These are phyloP conservation scores for Poecilus cupreus DNA, from an alignment of 2,888 invertebrate genomes.

Conservation along the genomic window DNA sequence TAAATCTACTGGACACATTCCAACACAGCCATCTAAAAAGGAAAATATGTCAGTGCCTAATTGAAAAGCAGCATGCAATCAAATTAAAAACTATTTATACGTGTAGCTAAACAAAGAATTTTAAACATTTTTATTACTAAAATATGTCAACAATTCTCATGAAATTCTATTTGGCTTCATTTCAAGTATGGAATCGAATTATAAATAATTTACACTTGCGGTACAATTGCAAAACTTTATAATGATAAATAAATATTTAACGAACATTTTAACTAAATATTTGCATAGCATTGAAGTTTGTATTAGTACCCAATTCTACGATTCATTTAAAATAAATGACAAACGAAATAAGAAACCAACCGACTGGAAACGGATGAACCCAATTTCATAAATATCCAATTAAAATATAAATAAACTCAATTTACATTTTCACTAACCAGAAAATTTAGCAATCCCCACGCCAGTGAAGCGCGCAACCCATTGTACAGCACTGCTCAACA, in stretches of 20 bases:
- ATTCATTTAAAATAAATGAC: background rate
- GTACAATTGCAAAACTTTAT: conserved; percentile 3
- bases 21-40: conserved; percentile 10
- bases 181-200: background rate
- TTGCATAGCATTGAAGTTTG: background rate
- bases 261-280: background rate
- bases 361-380: background rate
- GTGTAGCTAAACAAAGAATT: background rate
- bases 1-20: background rate
- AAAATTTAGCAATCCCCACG: background rate
- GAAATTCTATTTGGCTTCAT: background rate
- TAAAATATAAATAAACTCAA: background rate
- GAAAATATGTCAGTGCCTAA: conserved; percentile 11
- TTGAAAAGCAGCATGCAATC: conserved; percentile 21
- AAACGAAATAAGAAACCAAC: background rate
- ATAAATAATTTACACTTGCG: background rate
- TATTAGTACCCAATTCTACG: background rate
- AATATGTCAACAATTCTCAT: background rate
- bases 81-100: conserved; percentile 3
- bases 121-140: background rate
- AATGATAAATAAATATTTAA: conserved; percentile 17
- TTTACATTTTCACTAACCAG: background rate
- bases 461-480: background rate
- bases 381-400: background rate
- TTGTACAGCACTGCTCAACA: background rate